Evolutionary conservation across 2,113 vertebrate genomes (phyloP), one percentile per base, ranked within the genome.

Genomic region (Andinoacara biseriatus): DNA sequence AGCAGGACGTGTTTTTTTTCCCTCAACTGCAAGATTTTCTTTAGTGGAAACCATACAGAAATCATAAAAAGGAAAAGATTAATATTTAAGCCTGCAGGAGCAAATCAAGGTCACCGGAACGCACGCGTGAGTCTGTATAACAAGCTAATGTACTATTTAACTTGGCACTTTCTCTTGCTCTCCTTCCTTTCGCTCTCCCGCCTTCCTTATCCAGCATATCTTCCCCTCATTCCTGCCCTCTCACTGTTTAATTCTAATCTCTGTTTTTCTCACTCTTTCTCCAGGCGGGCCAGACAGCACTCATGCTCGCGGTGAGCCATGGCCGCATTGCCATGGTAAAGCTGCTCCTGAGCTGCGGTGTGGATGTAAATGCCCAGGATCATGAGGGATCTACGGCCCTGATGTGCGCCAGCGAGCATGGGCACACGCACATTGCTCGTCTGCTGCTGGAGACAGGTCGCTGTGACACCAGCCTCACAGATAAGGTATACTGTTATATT

Each of bases 241-340:
- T 69, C 65, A 69, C 65, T 43, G 26, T 83, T 74, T 84, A 43
- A 76, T 77, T 82, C 38, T 60, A 57, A 62, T 81, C 46, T 58
- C 76, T 35, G n/a, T 58, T 60, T 49, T 67, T 56, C 80, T 61
- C 79, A 46, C 40, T 59, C 74, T 8, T 54, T 78, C 61, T 86
- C 20, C 58, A 98, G 97, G 97, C 97, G 0, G 97, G 97, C 57
- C 97, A 98, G 94, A 98, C 97, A 0, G 97, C 97, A 0, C 94
- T 98, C 76, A 98, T 98, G 97, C 94, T 98, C 29, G 97, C 97
- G 0, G 96, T 97, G 78, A 97, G 97, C 94, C 97, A 98, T 1
- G 97, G 97, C 1, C 96, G 96, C 1, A 91, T 95, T 67, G 96
- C 97, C 17, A 96, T 97, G 95, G 97, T 97, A 85, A 96, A 93